These are phyloP conservation scores for Antheraea yamamai DNA, from an alignment of 2,888 invertebrate species.

Conservation along the genomic window DNA sequence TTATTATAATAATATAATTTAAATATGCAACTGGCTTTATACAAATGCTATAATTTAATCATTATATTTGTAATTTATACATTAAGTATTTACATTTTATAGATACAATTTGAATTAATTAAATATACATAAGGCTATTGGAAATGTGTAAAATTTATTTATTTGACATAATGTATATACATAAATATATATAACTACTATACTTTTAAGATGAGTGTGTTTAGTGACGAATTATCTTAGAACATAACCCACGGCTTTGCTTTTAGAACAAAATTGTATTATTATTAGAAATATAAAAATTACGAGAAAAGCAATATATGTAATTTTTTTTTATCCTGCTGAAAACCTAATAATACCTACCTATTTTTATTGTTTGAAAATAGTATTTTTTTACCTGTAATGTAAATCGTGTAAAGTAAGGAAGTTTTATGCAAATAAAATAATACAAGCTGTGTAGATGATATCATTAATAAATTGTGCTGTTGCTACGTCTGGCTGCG, in stretches of 20 bases:
- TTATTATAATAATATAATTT: background rate
- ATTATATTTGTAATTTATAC: background rate
- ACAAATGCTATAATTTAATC: background rate
- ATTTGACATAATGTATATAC: background rate
- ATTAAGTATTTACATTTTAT: background rate
- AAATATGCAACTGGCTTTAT: conserved; percentile 4
- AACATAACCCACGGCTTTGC: background rate
- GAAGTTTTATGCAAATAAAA: background rate
- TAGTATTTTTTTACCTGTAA: background rate
- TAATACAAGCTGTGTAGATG: background rate
- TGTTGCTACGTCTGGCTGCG: conserved; percentile 55
- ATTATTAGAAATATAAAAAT: background rate
- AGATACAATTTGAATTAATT: background rate
- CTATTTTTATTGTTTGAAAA: background rate
- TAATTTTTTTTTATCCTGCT: too few relatives aligned
- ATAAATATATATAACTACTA: background rate
- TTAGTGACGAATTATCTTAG: background rate
- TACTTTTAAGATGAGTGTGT: background rate
- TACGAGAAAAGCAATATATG: too few relatives aligned
- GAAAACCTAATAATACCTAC: background rate
- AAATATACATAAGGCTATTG: background rate
- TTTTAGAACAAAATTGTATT: background rate
- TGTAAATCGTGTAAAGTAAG: background rate
- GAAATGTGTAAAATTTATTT: background rate
- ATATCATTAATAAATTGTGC: conserved; percentile 43